Evolutionary conservation across 2,113 vertebrate genomes (phyloP), one percentile per base, ranked within the genome.

Genomic region (Eudyptes chrysolophus): DNA sequence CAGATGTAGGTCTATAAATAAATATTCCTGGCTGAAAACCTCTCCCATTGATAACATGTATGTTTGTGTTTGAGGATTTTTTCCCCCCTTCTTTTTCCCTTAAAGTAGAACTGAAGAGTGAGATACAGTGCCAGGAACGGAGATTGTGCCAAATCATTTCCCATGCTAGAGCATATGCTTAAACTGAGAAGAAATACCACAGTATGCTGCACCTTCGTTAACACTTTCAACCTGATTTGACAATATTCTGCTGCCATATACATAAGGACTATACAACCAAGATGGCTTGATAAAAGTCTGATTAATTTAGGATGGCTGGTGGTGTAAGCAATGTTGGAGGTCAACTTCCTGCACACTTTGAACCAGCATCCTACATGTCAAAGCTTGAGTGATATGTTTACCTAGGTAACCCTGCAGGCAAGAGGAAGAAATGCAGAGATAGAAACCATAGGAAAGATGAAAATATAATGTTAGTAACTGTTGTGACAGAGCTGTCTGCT

Each of bases 1-100:
- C 87, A 95, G 93, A 79, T 89, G 89, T 34, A 87, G 13, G 16
- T 82, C 93, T 96, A 97, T 94, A 96, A 97, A 92, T 95, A 97
- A 82, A 83, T 87, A 92, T 72, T 87, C 61, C 78, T 92, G 38
- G 61, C 38, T 89, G 74, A 84, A 94, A 89, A 93, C 3, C 26
- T 82, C 26, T 75, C 48, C 48, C 65, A 85, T 92, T 87, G 81
- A 94, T 96, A 91, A 92, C 19, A 0, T 72, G 25, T 66, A 57
- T 44, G 20, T 57, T 95, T 91, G 16, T 72, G 27, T 78, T 79
- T 52, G 27, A 68, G 70, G 19, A 55, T 27, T 86, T 46, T 54
- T 61, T 20, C 13, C 1, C 32, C 29, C 4, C 49, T 90, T 74
- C 55, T 54, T 92, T 82, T 30, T 68, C 16, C 72, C 16, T 82